Percentiles rank a stretch among this genome's conserved stretches.
These are phyloP conservation scores for Pollimyrus isidori DNA, from an alignment of 2,113 vertebrate genomes.

Conservation along the genomic window DNA sequence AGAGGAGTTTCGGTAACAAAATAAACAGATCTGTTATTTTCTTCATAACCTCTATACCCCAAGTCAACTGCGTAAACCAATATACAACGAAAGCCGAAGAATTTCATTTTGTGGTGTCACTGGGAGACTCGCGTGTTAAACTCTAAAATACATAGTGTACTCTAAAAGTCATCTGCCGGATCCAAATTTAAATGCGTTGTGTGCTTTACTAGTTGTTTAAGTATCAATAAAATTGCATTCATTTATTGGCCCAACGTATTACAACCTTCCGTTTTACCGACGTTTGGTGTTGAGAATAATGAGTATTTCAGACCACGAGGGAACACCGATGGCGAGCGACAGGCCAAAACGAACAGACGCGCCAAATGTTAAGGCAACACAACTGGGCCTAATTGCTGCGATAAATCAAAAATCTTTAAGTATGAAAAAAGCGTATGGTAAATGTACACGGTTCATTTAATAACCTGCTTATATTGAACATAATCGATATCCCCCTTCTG, in stretches of 20 bases:
- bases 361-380: background rate
- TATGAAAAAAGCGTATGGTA: background rate
- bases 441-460: background rate
- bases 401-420: background rate
- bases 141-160: background rate
- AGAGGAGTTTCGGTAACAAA: background rate
- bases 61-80: background rate
- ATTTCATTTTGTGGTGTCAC: background rate
- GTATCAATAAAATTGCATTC: background rate
- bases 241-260: background rate
- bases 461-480: background rate
- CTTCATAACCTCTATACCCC: background rate
- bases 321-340: background rate
- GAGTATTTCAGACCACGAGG: background rate
- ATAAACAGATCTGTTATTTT: background rate
- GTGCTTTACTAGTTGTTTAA: background rate
- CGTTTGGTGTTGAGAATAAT: background rate
- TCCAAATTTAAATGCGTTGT: too few species aligned
- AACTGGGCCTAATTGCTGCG: background rate
- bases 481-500: background rate
- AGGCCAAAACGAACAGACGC: background rate
- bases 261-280: background rate
- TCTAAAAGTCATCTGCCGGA: background rate
- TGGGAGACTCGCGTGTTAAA: background rate
- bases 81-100: background rate